Evolutionary conservation across 2,888 invertebrate genomes (phyloP).

Genomic region (Drosophila leonis): DNA sequence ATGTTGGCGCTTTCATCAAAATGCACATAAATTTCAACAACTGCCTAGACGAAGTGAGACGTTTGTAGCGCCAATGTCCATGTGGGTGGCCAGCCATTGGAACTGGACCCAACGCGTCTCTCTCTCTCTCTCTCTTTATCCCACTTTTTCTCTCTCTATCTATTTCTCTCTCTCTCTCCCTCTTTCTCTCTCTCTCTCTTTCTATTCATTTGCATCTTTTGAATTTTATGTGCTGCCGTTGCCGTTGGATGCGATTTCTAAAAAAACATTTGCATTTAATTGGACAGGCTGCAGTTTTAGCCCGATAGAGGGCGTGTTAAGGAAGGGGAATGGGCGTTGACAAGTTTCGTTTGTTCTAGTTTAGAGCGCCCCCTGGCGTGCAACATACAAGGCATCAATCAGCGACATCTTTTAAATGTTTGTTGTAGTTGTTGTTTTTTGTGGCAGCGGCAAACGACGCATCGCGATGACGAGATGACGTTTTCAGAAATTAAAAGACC

Average conservation of each 20-base stretch:
- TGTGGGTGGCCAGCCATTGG: slow-evolving; percentile 70
- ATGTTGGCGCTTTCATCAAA: slow-evolving; percentile 73
- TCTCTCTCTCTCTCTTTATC: neutral
- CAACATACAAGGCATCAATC: slow-evolving; percentile 60
- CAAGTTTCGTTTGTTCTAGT: slow-evolving; percentile 75
- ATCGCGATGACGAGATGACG: slow-evolving; percentile 76
- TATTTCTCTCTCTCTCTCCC: neutral
- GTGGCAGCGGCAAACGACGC: slow-evolving; percentile 49
- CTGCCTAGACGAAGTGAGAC: slow-evolving; percentile 69
- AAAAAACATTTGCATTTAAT: slow-evolving; percentile 81
- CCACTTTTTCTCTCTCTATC: no score
- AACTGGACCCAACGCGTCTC: slow-evolving; percentile 47
- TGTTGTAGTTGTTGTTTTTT: slow-evolving; percentile 33
- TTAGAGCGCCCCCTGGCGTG: slow-evolving; percentile 55
- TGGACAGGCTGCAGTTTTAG: slow-evolving; percentile 49
- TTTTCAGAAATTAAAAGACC: slow-evolving; percentile 75
- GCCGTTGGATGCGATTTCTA: slow-evolving; percentile 71
- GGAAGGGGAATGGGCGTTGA: slow-evolving; percentile 49
- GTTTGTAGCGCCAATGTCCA: slow-evolving; percentile 73
- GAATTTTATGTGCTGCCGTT: slow-evolving; percentile 38
- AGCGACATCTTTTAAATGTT: slow-evolving; percentile 64
- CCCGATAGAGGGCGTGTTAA: slow-evolving; percentile 12
- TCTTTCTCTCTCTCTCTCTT: neutral
- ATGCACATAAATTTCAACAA: slow-evolving; percentile 75
- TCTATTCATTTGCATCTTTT: slow-evolving; percentile 70